phyloP scores from a whole-genome alignment of 2,888 invertebrate genomes.

The Serripes groenlandicus region DNA sequence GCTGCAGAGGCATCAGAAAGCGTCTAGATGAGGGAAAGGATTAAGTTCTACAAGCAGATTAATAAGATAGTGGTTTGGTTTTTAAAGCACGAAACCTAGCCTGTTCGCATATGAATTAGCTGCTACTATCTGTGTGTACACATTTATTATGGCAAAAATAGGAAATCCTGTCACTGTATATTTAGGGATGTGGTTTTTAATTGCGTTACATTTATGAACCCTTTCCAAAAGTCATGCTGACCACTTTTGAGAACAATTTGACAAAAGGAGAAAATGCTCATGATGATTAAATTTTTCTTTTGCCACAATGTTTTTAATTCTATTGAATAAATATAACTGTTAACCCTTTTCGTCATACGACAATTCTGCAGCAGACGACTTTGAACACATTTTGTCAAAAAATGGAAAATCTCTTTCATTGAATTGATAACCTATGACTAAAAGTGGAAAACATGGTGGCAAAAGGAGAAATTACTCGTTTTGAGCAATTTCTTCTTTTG shows the following conservation, averaged over 20 bases:
- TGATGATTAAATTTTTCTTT: not conserved
- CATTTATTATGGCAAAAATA: too few species aligned
- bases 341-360: not conserved
- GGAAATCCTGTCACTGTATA: too few species aligned
- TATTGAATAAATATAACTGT: not conserved
- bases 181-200: too few species aligned
- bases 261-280: not conserved
- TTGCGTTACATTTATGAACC: too few species aligned
- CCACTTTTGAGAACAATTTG: not conserved
- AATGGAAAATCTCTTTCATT: not conserved
- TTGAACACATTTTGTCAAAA: not conserved
- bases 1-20: too few species aligned
- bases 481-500: not conserved
- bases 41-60: too few species aligned
- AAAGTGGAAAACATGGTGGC: not conserved
- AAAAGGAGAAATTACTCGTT: not conserved
- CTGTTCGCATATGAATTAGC: too few species aligned
- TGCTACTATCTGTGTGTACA: too few species aligned
- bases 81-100: not conserved
- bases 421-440: not conserved
- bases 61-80: too few species aligned
- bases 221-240: not conserved
- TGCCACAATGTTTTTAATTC: not conserved
- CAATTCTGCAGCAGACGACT: not conserved
- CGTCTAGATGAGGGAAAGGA: too few species aligned